Percentiles rank a stretch among this genome's conserved stretches.
Evolutionary conservation across 2,113 vertebrate genomes (phyloP).

Genomic region (Chaetodon trifascialis): DNA sequence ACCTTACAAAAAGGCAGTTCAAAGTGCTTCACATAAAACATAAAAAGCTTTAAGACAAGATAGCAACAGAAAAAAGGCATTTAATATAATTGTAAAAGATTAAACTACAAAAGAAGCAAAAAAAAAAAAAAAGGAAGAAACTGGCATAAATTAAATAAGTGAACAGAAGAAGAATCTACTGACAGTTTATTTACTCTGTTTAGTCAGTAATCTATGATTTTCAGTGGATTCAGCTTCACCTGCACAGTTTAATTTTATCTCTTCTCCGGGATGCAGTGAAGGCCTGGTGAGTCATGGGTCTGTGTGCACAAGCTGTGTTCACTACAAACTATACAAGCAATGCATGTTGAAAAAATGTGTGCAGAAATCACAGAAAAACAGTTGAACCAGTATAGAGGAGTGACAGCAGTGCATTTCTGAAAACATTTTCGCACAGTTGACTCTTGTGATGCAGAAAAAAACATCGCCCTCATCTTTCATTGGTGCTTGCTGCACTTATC

Average conservation of each 20-base stretch:
- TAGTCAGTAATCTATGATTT: not conserved
- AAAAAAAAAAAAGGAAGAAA: not conserved
- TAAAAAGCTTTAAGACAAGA: not conserved
- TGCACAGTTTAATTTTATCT: not conserved
- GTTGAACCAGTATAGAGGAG: not conserved
- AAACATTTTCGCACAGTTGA: not conserved
- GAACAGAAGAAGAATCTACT: not conserved
- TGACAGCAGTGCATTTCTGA: not conserved
- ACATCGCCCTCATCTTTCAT: not conserved
- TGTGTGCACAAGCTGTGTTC: not conserved
- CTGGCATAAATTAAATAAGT: not conserved
- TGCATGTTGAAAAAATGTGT: not conserved
- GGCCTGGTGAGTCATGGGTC: constrained; percentile 16
- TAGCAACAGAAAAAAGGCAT: not conserved
- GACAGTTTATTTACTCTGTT: not conserved
- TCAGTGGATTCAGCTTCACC: not conserved
- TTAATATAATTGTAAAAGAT: not conserved
- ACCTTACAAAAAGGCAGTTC: not conserved
- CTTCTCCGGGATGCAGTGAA: not conserved
- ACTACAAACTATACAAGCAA: not conserved
- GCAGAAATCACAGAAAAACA: not conserved
- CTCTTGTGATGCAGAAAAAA: not conserved
- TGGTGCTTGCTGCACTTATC: not conserved
- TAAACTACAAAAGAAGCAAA: not conserved
- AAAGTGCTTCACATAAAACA: not conserved